Evolutionary conservation across 1,140 invertebrate genomes (phyloP), one percentile per base, ranked within the genome.

Genomic region (Saccostrea echinata): DNA sequence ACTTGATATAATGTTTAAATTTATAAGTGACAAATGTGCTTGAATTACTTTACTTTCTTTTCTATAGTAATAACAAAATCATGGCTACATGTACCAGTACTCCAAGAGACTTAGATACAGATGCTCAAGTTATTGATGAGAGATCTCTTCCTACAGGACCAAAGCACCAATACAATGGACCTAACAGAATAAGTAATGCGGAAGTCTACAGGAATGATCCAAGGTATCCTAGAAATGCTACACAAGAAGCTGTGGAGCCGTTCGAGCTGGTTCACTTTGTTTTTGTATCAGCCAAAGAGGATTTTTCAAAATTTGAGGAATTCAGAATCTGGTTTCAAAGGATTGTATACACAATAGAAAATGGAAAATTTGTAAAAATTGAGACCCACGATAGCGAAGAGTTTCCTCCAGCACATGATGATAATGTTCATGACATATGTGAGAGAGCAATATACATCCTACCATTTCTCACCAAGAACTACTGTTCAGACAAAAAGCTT

Each of bases 331-430:
- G 81, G 81, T 53, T 83, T 53, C 16, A 27, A 51, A 6, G 11
- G 1, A 51, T 83, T 83, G 13, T 51, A 83, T 27, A 0, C 11
- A 53, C 81, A 18, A 8, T 53, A 24, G 81, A 53, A 51, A 51
- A 52, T 76, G 68, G 68, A 11, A 0, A 8, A 18, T 1, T 2
- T 24, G 24, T 83, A 24, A 83, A 3, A 52, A 51, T 51, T n/a
- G 81, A 83, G 21, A 6, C 24, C 1, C 52, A 53, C 21, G 81
- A 83, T 52, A 83, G 81, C 52, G 81, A 83, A 35, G 18, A 30
- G 35, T 83, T 83, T 18, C 81, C 81, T 12, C 33, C 33, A 12
- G n/a, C 81, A 52, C 81, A 83, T n/a, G 81, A 52, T 83, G 35
- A 53, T 33, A 83, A 83, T n/a, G 16, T 83, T 24, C 43, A 83